Percentiles rank a stretch among this genome's conserved stretches.
Evolutionary conservation across 2,888 invertebrate species (phyloP).

Genomic region (Leptinotarsa rubiginosa): DNA sequence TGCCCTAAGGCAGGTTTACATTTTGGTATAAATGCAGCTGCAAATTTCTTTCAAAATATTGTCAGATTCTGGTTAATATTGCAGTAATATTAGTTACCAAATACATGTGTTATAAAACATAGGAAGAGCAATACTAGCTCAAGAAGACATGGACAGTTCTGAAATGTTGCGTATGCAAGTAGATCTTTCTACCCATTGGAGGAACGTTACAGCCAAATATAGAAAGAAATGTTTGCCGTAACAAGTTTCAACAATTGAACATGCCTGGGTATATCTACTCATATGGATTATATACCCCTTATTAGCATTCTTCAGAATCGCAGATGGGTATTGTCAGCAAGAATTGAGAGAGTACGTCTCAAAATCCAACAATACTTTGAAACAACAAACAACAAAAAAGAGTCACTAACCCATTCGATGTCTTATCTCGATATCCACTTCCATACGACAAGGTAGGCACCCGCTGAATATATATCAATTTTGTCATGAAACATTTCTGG

Average conservation of each 20-base stretch:
- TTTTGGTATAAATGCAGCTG: too few relatives aligned
- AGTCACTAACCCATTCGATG: background rate
- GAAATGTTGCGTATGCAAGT: background rate
- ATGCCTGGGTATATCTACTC: background rate
- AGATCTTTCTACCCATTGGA: background rate
- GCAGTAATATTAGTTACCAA: too few relatives aligned
- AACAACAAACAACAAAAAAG: too few relatives aligned
- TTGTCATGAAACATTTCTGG: background rate
- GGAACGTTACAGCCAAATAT: background rate
- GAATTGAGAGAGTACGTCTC: conserved; percentile 3
- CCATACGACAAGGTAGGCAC: background rate
- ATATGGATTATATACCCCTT: conserved; percentile 4
- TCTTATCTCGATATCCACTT: background rate
- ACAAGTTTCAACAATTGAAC: conserved; percentile 1
- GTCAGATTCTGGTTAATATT: too few relatives aligned
- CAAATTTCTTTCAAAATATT: too few relatives aligned
- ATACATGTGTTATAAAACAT: too few relatives aligned
- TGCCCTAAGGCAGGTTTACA: too few relatives aligned
- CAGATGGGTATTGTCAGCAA: background rate
- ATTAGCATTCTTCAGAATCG: conserved; percentile 2
- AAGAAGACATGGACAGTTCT: background rate
- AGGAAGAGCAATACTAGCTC: background rate
- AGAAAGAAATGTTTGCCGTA: conserved; percentile 6
- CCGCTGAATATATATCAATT: conserved; percentile 3
- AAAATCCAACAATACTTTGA: background rate